Evolutionary conservation across 2,888 invertebrate species (phyloP), one percentile per base, ranked within the genome.

Genomic region (Acanthococcus lagerstroemiae): DNA sequence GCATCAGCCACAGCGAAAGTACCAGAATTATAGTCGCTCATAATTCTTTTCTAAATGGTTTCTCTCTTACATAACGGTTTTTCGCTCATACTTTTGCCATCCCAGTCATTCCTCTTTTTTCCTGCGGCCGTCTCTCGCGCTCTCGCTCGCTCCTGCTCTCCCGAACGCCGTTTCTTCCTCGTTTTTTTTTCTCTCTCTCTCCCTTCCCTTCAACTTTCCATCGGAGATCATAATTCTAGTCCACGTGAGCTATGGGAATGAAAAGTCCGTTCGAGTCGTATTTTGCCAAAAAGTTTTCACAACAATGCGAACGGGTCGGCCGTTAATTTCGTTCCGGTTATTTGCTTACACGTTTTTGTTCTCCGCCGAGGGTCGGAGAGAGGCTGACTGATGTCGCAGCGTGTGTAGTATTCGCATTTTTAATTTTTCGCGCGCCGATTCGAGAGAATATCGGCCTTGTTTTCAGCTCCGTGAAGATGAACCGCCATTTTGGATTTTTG

Each of bases 1-100:
- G 58, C 69, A 69, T 69, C 69, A 69, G 65, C 68, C 67, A 45
- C 69, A 68, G 69, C 54, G 60, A 65, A 55, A 61, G 58, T 52
- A 52, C 58, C 66, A 65, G 58, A 66, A 66, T 66, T 66, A 66
- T 66, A 46, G 56, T 56, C 56, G 48, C 66, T 55, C 55, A 66
- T 66, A 66, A 66, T 66, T 66, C 66, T 56, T 66, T 56, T 56
- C 66, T 66, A 66, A 66, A 66, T 66, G 66, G 66, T 56, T 66
- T 66, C 66, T 48, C 56, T 44, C 45, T 61, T 61, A 61, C 61
- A 61, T 61, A 61, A 61, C 61, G 61, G 61, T 61, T 61, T 61
- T 61, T 61, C 61, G 61, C 61, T 61, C 61, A 61, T 61, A 61
- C 61, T 61, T 61, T 61, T 52, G 61, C 61, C 61, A 61, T 61